Evolutionary conservation across 2,888 invertebrate species (phyloP).

Genomic region (Amphipyra tragopoginis): DNA sequence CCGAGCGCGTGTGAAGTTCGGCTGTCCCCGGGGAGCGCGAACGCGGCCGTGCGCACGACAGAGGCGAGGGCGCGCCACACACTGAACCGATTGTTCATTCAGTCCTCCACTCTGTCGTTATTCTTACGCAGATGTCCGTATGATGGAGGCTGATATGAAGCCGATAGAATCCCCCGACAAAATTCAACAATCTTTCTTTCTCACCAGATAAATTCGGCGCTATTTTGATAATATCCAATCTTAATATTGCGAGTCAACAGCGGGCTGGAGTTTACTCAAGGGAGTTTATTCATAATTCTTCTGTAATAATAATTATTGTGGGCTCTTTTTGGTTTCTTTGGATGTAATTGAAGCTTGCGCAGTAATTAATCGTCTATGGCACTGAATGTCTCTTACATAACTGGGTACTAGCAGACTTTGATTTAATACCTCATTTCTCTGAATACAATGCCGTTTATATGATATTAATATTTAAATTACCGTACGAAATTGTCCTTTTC

Average conservation of each 20-base stretch:
- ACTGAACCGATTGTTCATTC: conserved; percentile 88
- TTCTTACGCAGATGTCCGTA: conserved; percentile 87
- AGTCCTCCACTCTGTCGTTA: conserved; percentile 81
- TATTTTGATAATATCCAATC: conserved; percentile 35
- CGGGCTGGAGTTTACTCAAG: conserved; percentile 25
- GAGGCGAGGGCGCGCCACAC: conserved; percentile 79
- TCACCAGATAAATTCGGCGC: conserved; percentile 2
- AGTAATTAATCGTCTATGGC: conserved; percentile 21
- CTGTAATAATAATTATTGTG: conserved; percentile 24
- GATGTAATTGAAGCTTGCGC: conserved; percentile 21
- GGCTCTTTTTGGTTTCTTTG: conserved; percentile 16
- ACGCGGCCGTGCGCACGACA: conserved; percentile 72
- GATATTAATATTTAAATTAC: neutral
- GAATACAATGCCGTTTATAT: conserved; percentile 13
- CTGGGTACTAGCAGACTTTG: conserved; percentile 1
- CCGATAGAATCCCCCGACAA: conserved; percentile 52
- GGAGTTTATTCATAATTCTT: conserved; percentile 27
- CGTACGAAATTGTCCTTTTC: neutral
- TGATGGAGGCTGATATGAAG: conserved; percentile 76
- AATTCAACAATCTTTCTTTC: conserved; percentile 32
- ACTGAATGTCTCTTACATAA: conserved; percentile 15
- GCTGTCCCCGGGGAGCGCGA: conserved; percentile 68
- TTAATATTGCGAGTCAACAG: conserved; percentile 37
- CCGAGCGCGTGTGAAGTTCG: conserved; percentile 75
- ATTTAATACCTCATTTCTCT: conserved; percentile 8